Evolutionary conservation across 2,797 vertebrate genomes (phyloP).

Genomic region (Glyptemys insculpta): DNA sequence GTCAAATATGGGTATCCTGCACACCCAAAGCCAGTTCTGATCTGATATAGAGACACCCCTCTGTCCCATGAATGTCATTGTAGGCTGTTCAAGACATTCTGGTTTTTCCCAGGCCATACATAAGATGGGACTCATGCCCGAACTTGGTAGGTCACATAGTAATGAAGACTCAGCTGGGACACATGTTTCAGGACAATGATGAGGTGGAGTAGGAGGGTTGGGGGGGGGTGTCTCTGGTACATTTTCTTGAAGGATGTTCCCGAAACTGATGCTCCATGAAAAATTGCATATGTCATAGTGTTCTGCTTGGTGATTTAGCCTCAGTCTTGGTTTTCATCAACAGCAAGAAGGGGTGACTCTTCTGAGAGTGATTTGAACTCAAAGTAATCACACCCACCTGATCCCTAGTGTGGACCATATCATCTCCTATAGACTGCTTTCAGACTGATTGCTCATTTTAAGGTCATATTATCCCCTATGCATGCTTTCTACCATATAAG

Average conservation of each 20-base stretch:
- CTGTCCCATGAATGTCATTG: neutral
- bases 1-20: neutral
- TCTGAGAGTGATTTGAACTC: rapidly evolving
- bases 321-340: neutral
- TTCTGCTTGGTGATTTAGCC: neutral
- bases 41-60: neutral
- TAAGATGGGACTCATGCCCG: neutral
- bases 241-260: neutral
- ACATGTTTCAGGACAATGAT: neutral
- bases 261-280: neutral
- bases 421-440: neutral
- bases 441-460: neutral
- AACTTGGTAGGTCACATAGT: neutral
- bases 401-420: neutral
- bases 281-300: neutral
- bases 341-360: neutral
- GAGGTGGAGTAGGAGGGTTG: neutral
- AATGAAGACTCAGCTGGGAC: too few relatives aligned
- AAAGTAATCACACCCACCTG: neutral
- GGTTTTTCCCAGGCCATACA: neutral
- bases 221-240: neutral
- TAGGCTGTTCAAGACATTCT: neutral
- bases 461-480: neutral
- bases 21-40: neutral
- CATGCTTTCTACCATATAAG: neutral